These are phyloP conservation scores for Chymomyza caudatula DNA, from an alignment of 2,888 invertebrate genomes.

Conservation along the genomic window DNA sequence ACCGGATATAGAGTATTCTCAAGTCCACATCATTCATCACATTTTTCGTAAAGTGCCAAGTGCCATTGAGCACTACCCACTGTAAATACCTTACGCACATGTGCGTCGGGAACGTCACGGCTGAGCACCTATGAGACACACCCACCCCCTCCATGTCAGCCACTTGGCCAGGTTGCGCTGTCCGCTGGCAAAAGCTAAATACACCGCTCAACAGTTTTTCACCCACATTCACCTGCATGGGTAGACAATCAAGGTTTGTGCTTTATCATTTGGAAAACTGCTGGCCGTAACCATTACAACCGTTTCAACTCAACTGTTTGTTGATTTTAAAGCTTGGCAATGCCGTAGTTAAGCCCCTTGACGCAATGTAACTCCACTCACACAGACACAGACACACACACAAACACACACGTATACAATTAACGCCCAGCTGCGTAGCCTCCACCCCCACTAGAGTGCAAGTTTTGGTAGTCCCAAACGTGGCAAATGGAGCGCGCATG, in stretches of 20 bases:
- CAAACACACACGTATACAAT: slow-evolving; percentile 1
- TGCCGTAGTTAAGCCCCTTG: slow-evolving; percentile 1
- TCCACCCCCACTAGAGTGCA: slow-evolving; percentile 32
- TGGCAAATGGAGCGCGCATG: slow-evolving; percentile 44
- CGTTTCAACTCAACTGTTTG: background rate
- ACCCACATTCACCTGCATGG: slow-evolving; percentile 14
- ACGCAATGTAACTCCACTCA: background rate
- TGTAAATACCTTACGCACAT: slow-evolving; percentile 18
- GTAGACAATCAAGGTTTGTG: slow-evolving; percentile 5
- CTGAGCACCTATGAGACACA: slow-evolving; percentile 37
- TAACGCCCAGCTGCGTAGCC: slow-evolving; percentile 51
- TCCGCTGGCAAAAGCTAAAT: background rate
- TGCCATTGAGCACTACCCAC: background rate
- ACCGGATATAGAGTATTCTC: background rate
- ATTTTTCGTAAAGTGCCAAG: background rate
- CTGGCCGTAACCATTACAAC: background rate
- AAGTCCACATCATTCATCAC: background rate
- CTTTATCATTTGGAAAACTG: slow-evolving; percentile 16
- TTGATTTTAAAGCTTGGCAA: background rate
- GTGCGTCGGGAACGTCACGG: slow-evolving; percentile 43
- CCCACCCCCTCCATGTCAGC: background rate
- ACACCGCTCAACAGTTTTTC: background rate
- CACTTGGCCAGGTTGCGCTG: background rate
- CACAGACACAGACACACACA: background rate
- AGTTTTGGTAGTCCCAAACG: background rate